phyloP scores from a whole-genome alignment of 2,797 vertebrate genomes.

The Pterois miles region DNA sequence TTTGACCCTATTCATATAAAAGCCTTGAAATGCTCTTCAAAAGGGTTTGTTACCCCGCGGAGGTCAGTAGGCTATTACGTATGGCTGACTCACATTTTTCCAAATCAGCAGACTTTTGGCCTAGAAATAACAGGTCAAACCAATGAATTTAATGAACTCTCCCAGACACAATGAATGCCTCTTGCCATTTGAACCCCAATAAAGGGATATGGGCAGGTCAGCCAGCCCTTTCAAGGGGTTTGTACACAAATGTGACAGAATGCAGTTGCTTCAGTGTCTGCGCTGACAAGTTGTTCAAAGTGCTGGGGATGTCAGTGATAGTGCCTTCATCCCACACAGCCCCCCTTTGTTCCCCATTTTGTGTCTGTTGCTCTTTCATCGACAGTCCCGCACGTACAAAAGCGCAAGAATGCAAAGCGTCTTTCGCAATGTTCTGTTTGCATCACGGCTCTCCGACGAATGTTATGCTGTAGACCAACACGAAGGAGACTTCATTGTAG shows the following conservation, averaged over 20 bases:
- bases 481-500: constrained; percentile 69
- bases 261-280: constrained; percentile 90
- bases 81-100: constrained; percentile 93
- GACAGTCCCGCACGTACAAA: constrained; percentile 90
- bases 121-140: constrained; percentile 99
- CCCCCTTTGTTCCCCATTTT: constrained; percentile 87
- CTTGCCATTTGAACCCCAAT: constrained; percentile 98
- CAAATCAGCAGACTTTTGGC: constrained; percentile 98
- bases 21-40: constrained; percentile 87
- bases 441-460: constrained; percentile 69
- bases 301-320: constrained; percentile 92
- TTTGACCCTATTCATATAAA: constrained; percentile 81
- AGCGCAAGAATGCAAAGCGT: constrained; percentile 90
- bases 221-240: constrained; percentile 96
- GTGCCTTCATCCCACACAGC: constrained; percentile 92
- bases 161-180: constrained; percentile 91
- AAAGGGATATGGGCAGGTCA: constrained; percentile 99
- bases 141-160: constrained; percentile 99
- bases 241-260: constrained; percentile 99
- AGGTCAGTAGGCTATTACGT: constrained; percentile 88
- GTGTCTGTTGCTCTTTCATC: constrained; percentile 87
- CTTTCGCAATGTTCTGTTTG: constrained; percentile 81
- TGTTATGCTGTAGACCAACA: constrained; percentile 52
- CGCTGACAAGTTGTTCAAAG: constrained; percentile 99
- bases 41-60: constrained; percentile 86